Evolutionary conservation across 2,888 invertebrate species (phyloP), one percentile per base, ranked within the genome.

Genomic region (Plebejus anna): DNA sequence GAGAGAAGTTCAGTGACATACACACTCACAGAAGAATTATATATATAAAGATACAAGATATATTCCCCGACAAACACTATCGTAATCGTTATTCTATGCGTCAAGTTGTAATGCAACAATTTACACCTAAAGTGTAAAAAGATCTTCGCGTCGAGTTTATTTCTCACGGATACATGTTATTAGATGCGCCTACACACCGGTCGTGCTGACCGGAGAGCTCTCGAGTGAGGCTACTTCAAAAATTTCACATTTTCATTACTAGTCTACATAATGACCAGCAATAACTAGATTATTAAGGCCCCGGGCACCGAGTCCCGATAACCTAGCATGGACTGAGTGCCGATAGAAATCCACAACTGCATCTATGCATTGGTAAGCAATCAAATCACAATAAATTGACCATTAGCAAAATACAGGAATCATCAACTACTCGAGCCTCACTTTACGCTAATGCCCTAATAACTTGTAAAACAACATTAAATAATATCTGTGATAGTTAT

Each of bases 181-280:
- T 61, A 59, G 38, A 71, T 78, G 70, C 77, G 78, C 76, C 77
- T 75, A 75, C 61, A 76, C 77, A n/a, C n/a, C n/a, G n/a, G n/a
- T n/a, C n/a, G n/a, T n/a, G n/a, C n/a, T n/a, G 78, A 79, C 76
- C 78, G 76, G 79, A 78, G 77, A 81, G 16, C 66, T 36, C 66
- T 66, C 66, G 66, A 66, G 66, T 66, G 32, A 66, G 66, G 32
- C 5, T 32, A 36, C 66, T 32, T 66, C 66, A 66, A 66, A 66
- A 66, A 66, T 66, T 66, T 66, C 66, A 66, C 66, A 66, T 66
- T 66, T 32, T 66, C 66, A 66, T 66, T 66, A 66, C 66, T 66
- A 13, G 32, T 66, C 66, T 66, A 66, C 66, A 66, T 66, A 66
- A 66, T 66, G 66, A 66, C 66, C 66, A 32, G 66, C 66, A 66